phyloP scores from a whole-genome alignment of 2,113 vertebrate genomes.

The Oreochromis tanganicae region DNA sequence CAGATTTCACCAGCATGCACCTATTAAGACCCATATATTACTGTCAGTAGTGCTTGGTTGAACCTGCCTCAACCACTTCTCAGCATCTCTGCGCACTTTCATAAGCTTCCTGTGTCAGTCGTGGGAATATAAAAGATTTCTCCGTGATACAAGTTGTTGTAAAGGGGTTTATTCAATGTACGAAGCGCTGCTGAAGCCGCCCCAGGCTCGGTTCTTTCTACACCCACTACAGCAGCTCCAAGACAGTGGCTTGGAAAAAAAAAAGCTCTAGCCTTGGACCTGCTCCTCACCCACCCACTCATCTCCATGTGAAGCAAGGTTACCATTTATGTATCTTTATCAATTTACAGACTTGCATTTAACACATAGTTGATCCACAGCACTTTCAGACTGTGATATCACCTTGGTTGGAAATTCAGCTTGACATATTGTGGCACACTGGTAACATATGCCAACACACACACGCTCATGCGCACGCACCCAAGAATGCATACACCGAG shows the following conservation, averaged over 20 bases:
- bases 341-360: conserved; percentile 35
- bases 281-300: conserved; percentile 60
- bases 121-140: conserved; percentile 52
- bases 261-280: conserved; percentile 47
- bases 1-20: conserved; percentile 64
- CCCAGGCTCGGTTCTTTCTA: conserved; percentile 40
- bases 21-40: conserved; percentile 70
- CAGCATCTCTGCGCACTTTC: conserved; percentile 51
- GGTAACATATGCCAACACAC: conserved; percentile 74
- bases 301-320: conserved; percentile 49
- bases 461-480: conserved; percentile 33
- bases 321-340: conserved; percentile 47
- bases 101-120: conserved; percentile 47
- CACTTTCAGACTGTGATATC: conserved; percentile 15
- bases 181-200: conserved; percentile 24
- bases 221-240: conserved; percentile 48
- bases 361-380: conserved; percentile 23
- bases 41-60: conserved; percentile 63
- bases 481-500: background rate
- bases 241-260: conserved; percentile 35
- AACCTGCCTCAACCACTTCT: conserved; percentile 56
- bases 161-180: conserved; percentile 56
- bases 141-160: conserved; percentile 35
- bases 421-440: background rate
- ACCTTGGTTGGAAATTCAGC: conserved; percentile 7